Evolutionary conservation across 2,888 invertebrate species (phyloP).

Genomic region (Ophion slaviceki): DNA sequence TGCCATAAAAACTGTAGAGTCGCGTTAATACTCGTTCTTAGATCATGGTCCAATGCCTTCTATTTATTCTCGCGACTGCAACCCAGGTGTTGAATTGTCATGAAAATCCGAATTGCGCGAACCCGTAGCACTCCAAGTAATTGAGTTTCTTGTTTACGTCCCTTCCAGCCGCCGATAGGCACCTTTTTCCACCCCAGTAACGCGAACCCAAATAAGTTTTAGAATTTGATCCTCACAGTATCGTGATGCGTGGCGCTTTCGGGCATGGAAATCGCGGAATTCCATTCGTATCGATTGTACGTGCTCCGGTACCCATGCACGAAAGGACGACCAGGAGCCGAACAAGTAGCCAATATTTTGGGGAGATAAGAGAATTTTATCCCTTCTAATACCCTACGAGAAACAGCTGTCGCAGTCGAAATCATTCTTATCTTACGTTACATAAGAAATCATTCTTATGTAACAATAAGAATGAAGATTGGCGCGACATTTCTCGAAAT

Average conservation of each 20-base stretch:
- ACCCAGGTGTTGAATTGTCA: neutral
- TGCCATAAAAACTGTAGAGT: conserved; percentile 9
- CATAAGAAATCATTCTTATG: no score
- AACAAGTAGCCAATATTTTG: neutral
- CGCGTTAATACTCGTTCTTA: neutral
- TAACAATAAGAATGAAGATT: neutral
- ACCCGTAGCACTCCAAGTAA: conserved; percentile 14
- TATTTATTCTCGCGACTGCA: neutral
- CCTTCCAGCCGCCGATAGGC: neutral
- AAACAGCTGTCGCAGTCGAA: neutral
- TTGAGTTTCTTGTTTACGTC: conserved; percentile 22
- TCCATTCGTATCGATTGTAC: conserved; percentile 25
- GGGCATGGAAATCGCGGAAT: conserved; percentile 13
- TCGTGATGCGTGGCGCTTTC: neutral
- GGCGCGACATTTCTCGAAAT: neutral
- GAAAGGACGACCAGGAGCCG: neutral
- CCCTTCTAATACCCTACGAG: neutral
- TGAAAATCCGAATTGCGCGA: neutral
- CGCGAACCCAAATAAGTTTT: conserved; percentile 11
- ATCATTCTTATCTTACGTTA: neutral
- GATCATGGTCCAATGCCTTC: conserved; percentile 16
- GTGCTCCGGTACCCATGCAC: neutral
- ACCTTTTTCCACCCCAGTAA: conserved; percentile 9
- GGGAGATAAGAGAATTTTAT: neutral
- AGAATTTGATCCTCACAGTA: neutral